A percentile compares a stretch with the other conserved stretches of the same genome.
Conservation (phyloP, 2,797 vertebrate species). For the Anabas testudineus region DNA sequence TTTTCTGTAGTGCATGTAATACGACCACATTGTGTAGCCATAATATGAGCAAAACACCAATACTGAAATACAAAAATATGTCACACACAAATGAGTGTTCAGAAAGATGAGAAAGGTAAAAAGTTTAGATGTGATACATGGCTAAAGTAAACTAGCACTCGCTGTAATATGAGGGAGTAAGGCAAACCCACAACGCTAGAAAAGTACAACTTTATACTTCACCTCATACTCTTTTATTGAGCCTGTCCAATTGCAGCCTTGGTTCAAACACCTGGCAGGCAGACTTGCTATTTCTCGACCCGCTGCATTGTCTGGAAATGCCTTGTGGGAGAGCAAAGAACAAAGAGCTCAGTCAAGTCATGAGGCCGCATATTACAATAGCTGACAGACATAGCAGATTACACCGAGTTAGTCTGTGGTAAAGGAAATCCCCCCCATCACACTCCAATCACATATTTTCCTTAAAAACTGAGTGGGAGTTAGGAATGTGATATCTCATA, state of each 20-base stretch:
- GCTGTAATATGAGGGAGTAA: too few relatives aligned
- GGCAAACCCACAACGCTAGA: not conserved
- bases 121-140: not conserved
- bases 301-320: slow-evolving; percentile 96
- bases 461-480: not conserved
- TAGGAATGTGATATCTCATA: not conserved
- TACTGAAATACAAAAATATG: not conserved
- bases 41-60: not conserved
- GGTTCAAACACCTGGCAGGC: slow-evolving; percentile 90
- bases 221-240: slow-evolving; percentile 97
- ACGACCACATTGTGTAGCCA: not conserved
- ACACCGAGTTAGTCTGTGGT: slow-evolving; percentile 4
- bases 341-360: slow-evolving; percentile 24
- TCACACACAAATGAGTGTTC: not conserved
- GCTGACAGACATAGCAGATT: slow-evolving; percentile 16
- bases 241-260: slow-evolving; percentile 92
- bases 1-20: not conserved
- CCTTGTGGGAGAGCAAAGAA: slow-evolving; percentile 75
- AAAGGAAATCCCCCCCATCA: slow-evolving; percentile 39
- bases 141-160: not conserved
- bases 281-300: slow-evolving; percentile 95
- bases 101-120: not conserved
- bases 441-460: slow-evolving; percentile 1
- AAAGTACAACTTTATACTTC: not conserved
- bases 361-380: slow-evolving; percentile 1